A percentile compares a stretch with the other conserved stretches of the same genome.
phyloP scores from a whole-genome alignment of 2,797 vertebrate genomes.

The Antennarius maculatus region DNA sequence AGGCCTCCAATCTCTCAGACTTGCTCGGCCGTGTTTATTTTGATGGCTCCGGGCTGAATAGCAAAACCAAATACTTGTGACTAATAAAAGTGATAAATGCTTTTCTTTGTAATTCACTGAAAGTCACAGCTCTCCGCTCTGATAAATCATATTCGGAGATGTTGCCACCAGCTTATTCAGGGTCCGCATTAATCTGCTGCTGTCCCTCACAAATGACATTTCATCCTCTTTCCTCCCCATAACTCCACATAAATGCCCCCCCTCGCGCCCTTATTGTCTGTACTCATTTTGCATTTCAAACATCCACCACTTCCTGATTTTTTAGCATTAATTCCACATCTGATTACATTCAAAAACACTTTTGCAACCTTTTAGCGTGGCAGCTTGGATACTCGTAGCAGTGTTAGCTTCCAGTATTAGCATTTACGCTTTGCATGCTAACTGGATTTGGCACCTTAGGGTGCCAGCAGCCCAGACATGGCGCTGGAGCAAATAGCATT shows the following conservation, averaged over 20 bases:
- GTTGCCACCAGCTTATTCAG: constrained; percentile 33
- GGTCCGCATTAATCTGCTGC: constrained; percentile 30
- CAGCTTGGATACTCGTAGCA: constrained; percentile 39
- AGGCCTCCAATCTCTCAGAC: constrained; percentile 21
- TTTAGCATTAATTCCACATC: no score
- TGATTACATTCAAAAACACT: constrained; percentile 32
- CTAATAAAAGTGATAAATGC: constrained; percentile 61
- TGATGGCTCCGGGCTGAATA: constrained; percentile 42
- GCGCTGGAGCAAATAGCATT: constrained; percentile 15
- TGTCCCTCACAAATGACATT: constrained; percentile 35
- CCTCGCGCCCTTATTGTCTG: constrained; percentile 2
- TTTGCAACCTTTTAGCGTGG: constrained; percentile 54
- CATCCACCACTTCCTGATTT: background rate
- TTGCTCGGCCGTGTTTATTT: constrained; percentile 58
- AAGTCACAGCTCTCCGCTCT: constrained; percentile 28
- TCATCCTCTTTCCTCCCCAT: constrained; percentile 28
- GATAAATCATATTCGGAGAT: constrained; percentile 56
- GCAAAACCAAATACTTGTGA: constrained; percentile 44
- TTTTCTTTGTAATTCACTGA: constrained; percentile 44
- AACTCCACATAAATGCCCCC: constrained; percentile 17
- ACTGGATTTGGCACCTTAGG: constrained; percentile 42
- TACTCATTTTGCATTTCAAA: constrained; percentile 16
- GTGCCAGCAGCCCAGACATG: constrained; percentile 11
- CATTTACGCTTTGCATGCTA: constrained; percentile 49
- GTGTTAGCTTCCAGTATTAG: constrained; percentile 36